Evolutionary conservation across 2,113 vertebrate genomes (phyloP).

Genomic region (Thymallus thymallus): DNA sequence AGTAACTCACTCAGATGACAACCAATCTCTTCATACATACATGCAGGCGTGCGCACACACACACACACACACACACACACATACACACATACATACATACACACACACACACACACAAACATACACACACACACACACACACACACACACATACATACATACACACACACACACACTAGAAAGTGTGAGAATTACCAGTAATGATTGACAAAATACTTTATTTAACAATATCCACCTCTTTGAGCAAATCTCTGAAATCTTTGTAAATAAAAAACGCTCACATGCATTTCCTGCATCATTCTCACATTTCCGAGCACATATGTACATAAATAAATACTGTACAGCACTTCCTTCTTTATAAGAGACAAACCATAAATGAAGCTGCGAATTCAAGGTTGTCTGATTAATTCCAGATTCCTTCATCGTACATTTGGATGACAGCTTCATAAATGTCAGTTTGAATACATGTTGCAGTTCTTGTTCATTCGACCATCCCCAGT

Average conservation of each 20-base stretch:
- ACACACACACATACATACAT: neutral
- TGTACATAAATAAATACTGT: conserved; percentile 56
- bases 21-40: neutral
- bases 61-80: no score
- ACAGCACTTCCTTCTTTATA: neutral
- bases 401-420: conserved; percentile 22
- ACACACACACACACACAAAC: neutral
- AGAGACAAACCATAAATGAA: conserved; percentile 25
- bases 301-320: conserved; percentile 24
- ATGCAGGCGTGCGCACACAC: neutral
- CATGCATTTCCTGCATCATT: conserved; percentile 25
- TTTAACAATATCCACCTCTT: conserved; percentile 51
- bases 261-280: conserved; percentile 33
- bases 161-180: no score
- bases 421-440: neutral
- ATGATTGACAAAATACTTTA: conserved; percentile 48
- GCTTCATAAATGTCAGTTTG: neutral
- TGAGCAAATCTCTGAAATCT: conserved; percentile 21
- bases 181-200: conserved; percentile 7
- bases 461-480: conserved; percentile 8
- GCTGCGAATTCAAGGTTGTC: conserved; percentile 8
- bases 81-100: no score
- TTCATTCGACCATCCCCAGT: neutral
- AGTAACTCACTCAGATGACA: neutral
- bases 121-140: no score